These are phyloP conservation scores for Trachelipus rathkii DNA, from an alignment of 1,140 invertebrate species.

Conservation along the genomic window DNA sequence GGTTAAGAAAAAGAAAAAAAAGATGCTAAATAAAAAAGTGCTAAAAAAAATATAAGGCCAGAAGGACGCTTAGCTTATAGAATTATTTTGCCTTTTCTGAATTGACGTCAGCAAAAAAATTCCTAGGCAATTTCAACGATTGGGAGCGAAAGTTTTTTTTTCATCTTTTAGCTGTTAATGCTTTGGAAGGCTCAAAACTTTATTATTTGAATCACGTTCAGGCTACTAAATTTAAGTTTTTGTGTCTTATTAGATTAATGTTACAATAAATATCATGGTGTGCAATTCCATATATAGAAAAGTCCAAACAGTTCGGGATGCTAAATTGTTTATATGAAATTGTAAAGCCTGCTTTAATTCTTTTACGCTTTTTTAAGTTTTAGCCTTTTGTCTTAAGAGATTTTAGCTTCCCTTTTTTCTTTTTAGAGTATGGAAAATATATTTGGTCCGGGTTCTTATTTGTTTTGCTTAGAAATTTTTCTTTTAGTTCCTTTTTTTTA, in stretches of 20 bases:
- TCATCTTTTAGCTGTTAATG: background rate
- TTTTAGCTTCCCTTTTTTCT: too few relatives aligned
- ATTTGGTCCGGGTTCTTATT: too few relatives aligned
- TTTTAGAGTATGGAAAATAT: too few relatives aligned
- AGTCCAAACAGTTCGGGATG: background rate
- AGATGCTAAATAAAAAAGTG: background rate
- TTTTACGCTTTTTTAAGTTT: background rate
- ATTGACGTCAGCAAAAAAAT: background rate
- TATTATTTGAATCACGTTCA: background rate
- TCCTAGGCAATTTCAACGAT: background rate
- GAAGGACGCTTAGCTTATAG: too few relatives aligned
- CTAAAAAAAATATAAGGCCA: background rate
- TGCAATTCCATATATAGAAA: background rate
- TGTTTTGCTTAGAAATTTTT: too few relatives aligned
- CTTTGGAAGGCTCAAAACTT: background rate
- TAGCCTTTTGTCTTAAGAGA: too few relatives aligned
- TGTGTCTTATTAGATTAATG: background rate
- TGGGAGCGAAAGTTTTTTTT: background rate
- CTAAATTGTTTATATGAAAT: background rate
- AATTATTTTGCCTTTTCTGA: background rate
- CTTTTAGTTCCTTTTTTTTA: too few relatives aligned
- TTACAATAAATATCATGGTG: background rate
- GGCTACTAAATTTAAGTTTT: constrained; percentile 1
- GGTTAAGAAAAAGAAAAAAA: too few relatives aligned
- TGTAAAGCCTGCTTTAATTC: too few relatives aligned